Evolutionary conservation across 2,797 vertebrate species (phyloP).

Genomic region (Capromys pilorides): DNA sequence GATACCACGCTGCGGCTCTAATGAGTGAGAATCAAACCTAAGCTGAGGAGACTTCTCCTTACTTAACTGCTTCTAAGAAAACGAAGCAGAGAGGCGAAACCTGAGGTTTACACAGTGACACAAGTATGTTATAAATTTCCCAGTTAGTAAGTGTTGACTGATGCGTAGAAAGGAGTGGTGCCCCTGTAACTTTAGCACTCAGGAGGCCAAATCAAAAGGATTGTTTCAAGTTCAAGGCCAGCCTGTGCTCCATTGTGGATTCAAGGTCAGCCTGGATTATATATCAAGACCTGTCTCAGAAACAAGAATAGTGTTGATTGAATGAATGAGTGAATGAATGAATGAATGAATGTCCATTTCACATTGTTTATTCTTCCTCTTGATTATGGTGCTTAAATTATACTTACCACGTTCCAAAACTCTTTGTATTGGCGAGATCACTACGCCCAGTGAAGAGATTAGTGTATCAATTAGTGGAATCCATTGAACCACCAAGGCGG

Average conservation of each 20-base stretch:
- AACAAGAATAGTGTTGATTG: not conserved
- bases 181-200: not conserved
- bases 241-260: not conserved
- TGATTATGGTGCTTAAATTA: slow-evolving; percentile 16
- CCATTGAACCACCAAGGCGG: not conserved
- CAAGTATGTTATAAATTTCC: not conserved
- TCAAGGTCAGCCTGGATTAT: not conserved
- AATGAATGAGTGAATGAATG: not conserved
- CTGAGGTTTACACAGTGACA: not conserved
- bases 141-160: not conserved
- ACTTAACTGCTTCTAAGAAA: slow-evolving; percentile 13
- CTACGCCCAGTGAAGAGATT: not conserved
- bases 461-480: not conserved
- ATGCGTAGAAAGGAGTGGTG: not conserved
- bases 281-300: not conserved
- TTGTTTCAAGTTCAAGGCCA: not conserved
- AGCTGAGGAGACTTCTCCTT: not conserved
- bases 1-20: not conserved
- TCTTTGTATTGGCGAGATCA: slow-evolving; percentile 32
- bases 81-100: not conserved
- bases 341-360: not conserved
- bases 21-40: slow-evolving; percentile 9
- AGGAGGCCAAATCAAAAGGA: not conserved
- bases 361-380: not conserved
- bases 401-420: slow-evolving; percentile 30